Conservation (phyloP, 2,888 invertebrate species). For the Scaptomyza reducta region DNA sequence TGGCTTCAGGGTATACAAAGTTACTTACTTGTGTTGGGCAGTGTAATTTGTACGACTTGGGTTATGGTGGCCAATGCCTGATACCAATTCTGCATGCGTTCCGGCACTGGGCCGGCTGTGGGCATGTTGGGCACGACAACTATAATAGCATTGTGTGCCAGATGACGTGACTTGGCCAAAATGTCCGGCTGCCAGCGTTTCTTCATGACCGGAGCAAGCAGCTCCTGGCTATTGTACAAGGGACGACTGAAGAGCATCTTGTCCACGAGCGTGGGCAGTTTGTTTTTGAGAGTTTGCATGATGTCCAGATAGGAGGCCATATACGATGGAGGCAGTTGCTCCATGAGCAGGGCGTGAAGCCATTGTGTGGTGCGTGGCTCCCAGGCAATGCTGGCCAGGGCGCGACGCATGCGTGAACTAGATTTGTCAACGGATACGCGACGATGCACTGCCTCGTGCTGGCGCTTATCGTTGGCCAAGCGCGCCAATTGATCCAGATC, state of each 20-base stretch:
- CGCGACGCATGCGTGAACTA: slow-evolving; percentile 87
- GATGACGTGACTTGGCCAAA: slow-evolving; percentile 88
- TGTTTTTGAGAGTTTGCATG: slow-evolving; percentile 88
- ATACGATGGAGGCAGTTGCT: slow-evolving; percentile 87
- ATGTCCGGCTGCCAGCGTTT: slow-evolving; percentile 90
- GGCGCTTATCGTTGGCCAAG: slow-evolving; percentile 86
- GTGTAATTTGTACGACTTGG: slow-evolving; percentile 86
- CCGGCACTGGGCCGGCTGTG: slow-evolving; percentile 83
- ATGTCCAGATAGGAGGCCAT: slow-evolving; percentile 91
- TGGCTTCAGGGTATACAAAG: background rate
- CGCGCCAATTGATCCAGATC: slow-evolving; percentile 88
- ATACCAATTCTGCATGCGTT: slow-evolving; percentile 89
- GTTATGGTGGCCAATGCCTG: slow-evolving; percentile 88
- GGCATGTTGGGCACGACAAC: slow-evolving; percentile 87
- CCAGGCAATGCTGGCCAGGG: slow-evolving; percentile 90
- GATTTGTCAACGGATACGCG: slow-evolving; percentile 90
- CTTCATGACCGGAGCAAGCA: slow-evolving; percentile 86
- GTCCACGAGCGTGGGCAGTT: slow-evolving; percentile 90
- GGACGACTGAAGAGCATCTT: slow-evolving; percentile 88
- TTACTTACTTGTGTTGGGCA: slow-evolving; percentile 79
- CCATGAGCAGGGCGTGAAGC: slow-evolving; percentile 90
- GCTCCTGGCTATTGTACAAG: slow-evolving; percentile 86
- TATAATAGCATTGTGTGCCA: slow-evolving; percentile 89
- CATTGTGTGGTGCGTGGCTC: slow-evolving; percentile 90
- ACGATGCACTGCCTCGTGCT: slow-evolving; percentile 89